A percentile compares a stretch with the other conserved stretches of the same genome.
phyloP scores from a whole-genome alignment of 2,888 invertebrate species.

The Phytoseiulus persimilis region DNA sequence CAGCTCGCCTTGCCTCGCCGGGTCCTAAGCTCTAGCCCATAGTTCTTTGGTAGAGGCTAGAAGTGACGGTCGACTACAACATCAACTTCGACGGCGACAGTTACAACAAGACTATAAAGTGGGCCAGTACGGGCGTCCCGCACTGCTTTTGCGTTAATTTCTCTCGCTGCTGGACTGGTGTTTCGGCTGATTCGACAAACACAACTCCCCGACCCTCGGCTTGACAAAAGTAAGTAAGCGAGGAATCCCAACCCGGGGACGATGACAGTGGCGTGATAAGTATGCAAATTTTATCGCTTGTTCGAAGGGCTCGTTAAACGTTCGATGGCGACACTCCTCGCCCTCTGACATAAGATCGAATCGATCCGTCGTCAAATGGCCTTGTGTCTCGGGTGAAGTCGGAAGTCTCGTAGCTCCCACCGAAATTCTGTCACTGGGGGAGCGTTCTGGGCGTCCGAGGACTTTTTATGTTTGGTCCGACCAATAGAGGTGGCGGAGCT shows the following conservation, averaged over 20 bases:
- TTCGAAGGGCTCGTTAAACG: not conserved
- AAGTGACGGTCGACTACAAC: not conserved
- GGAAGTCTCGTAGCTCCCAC: too few species aligned
- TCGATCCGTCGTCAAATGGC: not conserved
- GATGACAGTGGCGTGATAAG: not conserved
- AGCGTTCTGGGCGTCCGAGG: too few species aligned
- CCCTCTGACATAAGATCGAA: not conserved
- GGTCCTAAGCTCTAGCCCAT: not conserved
- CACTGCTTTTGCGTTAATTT: not conserved
- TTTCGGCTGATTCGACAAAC: not conserved
- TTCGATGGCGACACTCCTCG: not conserved
- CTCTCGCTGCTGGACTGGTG: not conserved
- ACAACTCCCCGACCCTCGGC: not conserved
- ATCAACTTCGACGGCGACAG: not conserved
- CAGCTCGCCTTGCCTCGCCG: not conserved
- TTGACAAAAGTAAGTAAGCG: not conserved
- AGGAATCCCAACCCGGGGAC: not conserved
- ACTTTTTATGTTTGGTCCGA: too few species aligned
- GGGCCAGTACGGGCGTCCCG: not conserved
- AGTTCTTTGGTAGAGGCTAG: not conserved
- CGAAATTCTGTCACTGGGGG: too few species aligned
- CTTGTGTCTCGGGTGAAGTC: not conserved
- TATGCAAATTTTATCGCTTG: not conserved
- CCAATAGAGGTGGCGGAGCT: not conserved
- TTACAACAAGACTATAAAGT: not conserved